phyloP scores from a whole-genome alignment of 1,140 invertebrate species.

The Lucilia sericata region DNA sequence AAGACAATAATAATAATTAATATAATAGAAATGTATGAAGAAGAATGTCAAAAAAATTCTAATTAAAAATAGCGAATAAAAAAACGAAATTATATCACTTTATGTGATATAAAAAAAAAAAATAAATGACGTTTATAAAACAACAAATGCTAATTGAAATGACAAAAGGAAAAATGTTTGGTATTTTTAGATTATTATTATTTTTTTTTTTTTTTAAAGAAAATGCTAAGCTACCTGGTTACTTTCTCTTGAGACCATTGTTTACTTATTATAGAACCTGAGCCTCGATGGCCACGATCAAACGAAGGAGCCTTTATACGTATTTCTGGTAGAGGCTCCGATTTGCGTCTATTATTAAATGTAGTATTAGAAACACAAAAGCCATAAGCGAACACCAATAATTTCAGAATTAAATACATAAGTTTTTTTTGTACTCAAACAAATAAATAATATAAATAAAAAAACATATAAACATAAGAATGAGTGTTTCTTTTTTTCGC shows the following conservation, averaged over 20 bases:
- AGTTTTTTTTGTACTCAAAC: neutral
- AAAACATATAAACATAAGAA: too few species aligned
- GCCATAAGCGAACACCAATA: conserved; percentile 16
- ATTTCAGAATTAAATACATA: neutral
- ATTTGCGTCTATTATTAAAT: conserved; percentile 72
- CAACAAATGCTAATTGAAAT: neutral
- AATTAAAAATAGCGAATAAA: too few species aligned
- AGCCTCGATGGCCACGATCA: conserved; percentile 77
- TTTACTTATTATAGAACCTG: conserved; percentile 62
- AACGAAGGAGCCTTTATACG: conserved; percentile 82
- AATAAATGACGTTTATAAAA: neutral
- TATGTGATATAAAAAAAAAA: too few species aligned
- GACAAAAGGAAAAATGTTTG: neutral
- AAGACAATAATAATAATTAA: too few species aligned
- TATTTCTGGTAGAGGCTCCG: conserved; percentile 80
- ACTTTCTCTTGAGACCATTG: conserved; percentile 67
- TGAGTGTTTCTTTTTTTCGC: too few species aligned
- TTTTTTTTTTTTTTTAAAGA: neutral
- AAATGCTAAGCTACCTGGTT: conserved; percentile 60
- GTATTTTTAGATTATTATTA: neutral
- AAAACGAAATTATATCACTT: too few species aligned
- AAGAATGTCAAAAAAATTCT: too few species aligned
- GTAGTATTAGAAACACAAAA: conserved; percentile 10
- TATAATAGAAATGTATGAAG: too few species aligned
- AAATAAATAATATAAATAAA: neutral